Percentiles rank a stretch among this genome's conserved stretches.
Conservation (phyloP, 1,140 invertebrate genomes). For the Cotesia vestalis region DNA sequence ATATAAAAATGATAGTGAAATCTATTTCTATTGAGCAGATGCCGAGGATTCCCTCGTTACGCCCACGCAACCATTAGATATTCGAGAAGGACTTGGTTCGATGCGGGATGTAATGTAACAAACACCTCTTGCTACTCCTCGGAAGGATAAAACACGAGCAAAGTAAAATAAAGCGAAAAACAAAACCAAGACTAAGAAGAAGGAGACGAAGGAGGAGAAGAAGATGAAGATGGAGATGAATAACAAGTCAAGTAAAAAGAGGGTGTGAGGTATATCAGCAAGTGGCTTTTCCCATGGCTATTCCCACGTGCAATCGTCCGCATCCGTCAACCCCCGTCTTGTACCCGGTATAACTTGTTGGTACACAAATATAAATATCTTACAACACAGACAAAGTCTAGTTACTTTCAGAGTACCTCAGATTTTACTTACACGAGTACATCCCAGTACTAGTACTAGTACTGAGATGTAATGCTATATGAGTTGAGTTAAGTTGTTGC, state of each 20-base stretch:
- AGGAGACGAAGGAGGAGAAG: too few relatives aligned
- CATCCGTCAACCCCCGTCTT: constrained; percentile 31
- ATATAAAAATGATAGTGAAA: too few relatives aligned
- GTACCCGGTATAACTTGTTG: background rate
- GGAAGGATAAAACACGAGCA: constrained; percentile 11
- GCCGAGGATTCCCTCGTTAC: constrained; percentile 20
- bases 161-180: background rate
- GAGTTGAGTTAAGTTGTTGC: too few relatives aligned
- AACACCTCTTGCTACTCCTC: constrained; percentile 24
- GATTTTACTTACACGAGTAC: constrained; percentile 12
- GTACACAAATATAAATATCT: constrained; percentile 50
- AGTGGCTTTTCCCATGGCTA: constrained; percentile 29
- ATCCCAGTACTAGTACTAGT: too few relatives aligned
- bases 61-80: constrained; percentile 11
- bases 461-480: too few relatives aligned
- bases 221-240: constrained; percentile 18
- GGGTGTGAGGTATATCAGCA: constrained; percentile 30
- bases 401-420: too few relatives aligned
- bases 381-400: constrained; percentile 5
- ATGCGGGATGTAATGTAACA: constrained; percentile 19
- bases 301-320: constrained; percentile 41
- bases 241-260: constrained; percentile 20
- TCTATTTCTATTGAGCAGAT: background rate
- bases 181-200: constrained; percentile 2
- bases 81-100: background rate